These are phyloP conservation scores for Melipona quadrifasciata DNA, from an alignment of 1,140 invertebrate species.

Conservation along the genomic window DNA sequence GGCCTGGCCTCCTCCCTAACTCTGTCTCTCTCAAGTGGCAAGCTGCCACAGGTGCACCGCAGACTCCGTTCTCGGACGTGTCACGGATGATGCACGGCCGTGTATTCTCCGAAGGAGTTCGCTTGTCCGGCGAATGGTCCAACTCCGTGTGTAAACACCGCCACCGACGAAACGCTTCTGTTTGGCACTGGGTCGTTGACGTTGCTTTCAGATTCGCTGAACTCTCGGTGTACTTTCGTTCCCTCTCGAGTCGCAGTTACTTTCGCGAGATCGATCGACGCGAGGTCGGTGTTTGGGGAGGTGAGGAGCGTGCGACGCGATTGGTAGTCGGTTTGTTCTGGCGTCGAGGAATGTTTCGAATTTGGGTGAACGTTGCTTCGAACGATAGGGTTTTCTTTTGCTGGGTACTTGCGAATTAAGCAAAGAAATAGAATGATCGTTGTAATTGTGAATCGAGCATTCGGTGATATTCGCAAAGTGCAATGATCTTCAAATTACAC, in stretches of 20 bases:
- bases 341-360: too few species aligned
- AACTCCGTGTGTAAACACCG: slow-evolving; percentile 6
- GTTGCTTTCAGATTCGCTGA: background rate
- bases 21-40: background rate
- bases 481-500: too few species aligned
- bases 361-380: too few species aligned
- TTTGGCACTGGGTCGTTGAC: background rate
- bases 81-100: slow-evolving; percentile 37
- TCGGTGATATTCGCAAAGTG: too few species aligned
- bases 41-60: slow-evolving; percentile 40
- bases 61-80: background rate
- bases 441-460: too few species aligned
- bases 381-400: too few species aligned
- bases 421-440: too few species aligned
- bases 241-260: background rate
- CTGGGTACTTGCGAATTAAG: too few species aligned
- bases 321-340: too few species aligned
- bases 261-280: too few species aligned
- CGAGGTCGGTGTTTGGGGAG: background rate
- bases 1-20: background rate
- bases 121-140: background rate
- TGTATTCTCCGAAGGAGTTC: background rate
- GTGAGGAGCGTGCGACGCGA: background rate
- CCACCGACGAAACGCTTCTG: background rate
- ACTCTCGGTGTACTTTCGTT: background rate